A percentile compares a stretch with the other conserved stretches of the same genome.
Evolutionary conservation across 2,113 vertebrate species (phyloP).

Genomic region (Centropus bengalensis): DNA sequence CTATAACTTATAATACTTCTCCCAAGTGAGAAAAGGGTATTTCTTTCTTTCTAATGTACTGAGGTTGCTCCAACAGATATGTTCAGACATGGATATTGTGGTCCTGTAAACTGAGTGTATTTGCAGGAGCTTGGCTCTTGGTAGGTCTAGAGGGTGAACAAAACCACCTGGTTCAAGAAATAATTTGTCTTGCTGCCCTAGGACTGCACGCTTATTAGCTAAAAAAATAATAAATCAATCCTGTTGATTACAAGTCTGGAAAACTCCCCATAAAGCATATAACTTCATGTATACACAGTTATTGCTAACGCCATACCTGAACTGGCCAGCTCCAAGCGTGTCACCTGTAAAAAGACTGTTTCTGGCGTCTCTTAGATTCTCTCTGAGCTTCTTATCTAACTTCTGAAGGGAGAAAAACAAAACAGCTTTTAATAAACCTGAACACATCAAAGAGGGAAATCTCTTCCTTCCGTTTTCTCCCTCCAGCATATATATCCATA

Average conservation of each 20-base stretch:
- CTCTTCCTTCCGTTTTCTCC: neutral
- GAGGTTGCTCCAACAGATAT: neutral
- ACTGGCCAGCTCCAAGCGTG: slow-evolving; percentile 91
- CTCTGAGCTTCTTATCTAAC: slow-evolving; percentile 96
- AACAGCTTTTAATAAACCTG: neutral
- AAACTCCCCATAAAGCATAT: neutral
- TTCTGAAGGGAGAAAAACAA: slow-evolving; percentile 78
- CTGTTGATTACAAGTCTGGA: neutral
- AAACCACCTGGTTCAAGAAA: neutral
- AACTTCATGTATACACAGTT: neutral
- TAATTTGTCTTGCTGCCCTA: neutral
- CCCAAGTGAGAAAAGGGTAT: neutral
- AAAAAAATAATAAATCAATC: neutral
- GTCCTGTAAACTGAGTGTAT: neutral
- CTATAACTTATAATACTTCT: neutral
- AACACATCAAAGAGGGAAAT: neutral
- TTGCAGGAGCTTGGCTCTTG: neutral
- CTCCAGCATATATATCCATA: neutral
- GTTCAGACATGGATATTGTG: neutral
- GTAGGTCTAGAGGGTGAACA: neutral
- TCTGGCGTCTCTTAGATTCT: slow-evolving; percentile 96
- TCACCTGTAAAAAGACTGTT: slow-evolving; percentile 98
- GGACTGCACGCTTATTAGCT: neutral
- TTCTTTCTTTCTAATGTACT: neutral
- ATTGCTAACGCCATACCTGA: slow-evolving; percentile 82